A percentile compares a stretch with the other conserved stretches of the same genome.
Conservation (phyloP, 2,888 invertebrate genomes). For the Eledona agricola region DNA sequence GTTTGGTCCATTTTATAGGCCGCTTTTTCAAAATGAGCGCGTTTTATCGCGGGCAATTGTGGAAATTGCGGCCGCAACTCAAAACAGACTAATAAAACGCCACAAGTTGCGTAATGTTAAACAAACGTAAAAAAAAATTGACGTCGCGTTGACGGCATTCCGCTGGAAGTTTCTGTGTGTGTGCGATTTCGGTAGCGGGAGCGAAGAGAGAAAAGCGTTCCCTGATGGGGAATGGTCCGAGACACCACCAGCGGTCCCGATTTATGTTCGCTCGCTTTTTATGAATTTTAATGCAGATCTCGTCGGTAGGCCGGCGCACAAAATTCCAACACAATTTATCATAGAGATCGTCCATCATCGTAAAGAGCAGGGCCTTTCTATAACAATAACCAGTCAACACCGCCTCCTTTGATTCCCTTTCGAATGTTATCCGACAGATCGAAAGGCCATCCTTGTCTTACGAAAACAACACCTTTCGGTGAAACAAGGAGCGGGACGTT, state of each 20-base stretch:
- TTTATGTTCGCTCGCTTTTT: constrained; percentile 17
- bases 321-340: constrained; percentile 52
- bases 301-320: constrained; percentile 31
- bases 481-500: constrained; percentile 39
- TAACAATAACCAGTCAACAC: constrained; percentile 53
- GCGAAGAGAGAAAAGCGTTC: constrained; percentile 1
- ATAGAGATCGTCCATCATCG: constrained; percentile 50
- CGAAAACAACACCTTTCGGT: constrained; percentile 16
- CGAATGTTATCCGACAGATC: constrained; percentile 43
- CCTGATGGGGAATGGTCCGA: neutral
- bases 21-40: too few relatives aligned
- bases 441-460: constrained; percentile 42
- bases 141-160: too few relatives aligned
- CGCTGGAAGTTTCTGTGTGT: too few relatives aligned
- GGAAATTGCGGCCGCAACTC: too few relatives aligned
- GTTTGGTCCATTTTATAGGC: too few relatives aligned
- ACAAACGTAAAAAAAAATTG: too few relatives aligned
- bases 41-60: too few relatives aligned
- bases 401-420: constrained; percentile 51
- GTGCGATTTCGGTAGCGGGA: too few relatives aligned
- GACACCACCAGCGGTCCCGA: constrained; percentile 4
- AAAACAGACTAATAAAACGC: too few relatives aligned
- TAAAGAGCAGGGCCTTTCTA: constrained; percentile 43
- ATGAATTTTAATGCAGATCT: constrained; percentile 34
- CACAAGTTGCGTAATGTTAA: too few relatives aligned